Conservation (phyloP, 2,888 invertebrate species). For the Theretra japonica region DNA sequence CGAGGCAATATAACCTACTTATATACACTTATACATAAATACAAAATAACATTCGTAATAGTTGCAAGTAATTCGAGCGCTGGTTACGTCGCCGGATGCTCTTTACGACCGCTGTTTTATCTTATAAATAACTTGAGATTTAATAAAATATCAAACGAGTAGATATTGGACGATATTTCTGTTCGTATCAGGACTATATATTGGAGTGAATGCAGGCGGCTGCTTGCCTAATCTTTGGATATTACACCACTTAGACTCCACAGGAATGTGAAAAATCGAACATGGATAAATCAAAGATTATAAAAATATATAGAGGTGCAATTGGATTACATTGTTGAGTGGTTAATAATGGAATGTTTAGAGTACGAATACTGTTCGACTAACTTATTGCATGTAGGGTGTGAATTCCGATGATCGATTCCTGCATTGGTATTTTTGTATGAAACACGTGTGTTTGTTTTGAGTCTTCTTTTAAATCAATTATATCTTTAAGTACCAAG, state of each 20-base stretch:
- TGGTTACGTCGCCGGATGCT: conserved; percentile 13
- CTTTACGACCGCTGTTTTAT: not conserved
- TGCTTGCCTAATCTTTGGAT: not conserved
- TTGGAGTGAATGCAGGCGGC: not conserved
- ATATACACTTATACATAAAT: no score
- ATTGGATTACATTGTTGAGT: not conserved
- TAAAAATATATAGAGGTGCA: not conserved
- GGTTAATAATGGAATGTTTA: no score
- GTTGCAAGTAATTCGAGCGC: not conserved
- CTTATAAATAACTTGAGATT: conserved; percentile 7
- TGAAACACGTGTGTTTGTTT: no score
- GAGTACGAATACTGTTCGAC: no score
- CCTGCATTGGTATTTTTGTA: no score
- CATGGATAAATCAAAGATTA: not conserved
- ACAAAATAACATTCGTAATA: not conserved
- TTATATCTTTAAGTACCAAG: no score
- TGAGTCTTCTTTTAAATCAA: no score
- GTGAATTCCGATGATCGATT: no score
- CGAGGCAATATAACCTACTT: no score
- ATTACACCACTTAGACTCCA: not conserved
- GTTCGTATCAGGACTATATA: conserved; percentile 2
- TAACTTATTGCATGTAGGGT: no score
- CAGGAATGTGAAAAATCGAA: not conserved
- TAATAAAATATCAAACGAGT: conserved; percentile 12
- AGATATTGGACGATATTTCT: conserved; percentile 2